Evolutionary conservation across 1,140 invertebrate genomes (phyloP).

Genomic region (Grapholita molesta): DNA sequence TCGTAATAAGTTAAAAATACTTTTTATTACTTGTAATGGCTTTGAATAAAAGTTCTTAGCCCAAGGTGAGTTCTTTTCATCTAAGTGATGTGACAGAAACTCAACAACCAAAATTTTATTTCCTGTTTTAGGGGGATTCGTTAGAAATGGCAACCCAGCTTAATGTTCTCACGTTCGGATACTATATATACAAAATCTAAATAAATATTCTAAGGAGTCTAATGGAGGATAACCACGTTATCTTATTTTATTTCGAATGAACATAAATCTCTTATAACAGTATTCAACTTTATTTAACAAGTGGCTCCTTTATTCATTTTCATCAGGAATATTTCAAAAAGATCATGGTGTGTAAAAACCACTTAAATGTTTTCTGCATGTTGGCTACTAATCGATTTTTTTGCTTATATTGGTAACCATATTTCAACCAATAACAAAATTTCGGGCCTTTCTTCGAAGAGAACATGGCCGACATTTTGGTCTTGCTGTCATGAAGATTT

Average conservation of each 20-base stretch:
- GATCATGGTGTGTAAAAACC: neutral
- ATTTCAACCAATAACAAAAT: constrained; percentile 56
- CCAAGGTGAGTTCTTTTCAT: too few species aligned
- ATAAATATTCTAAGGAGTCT: neutral
- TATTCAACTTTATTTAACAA: too few species aligned
- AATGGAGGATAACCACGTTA: too few species aligned
- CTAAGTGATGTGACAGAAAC: neutral
- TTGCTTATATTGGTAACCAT: constrained; percentile 37
- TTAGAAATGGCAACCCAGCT: neutral
- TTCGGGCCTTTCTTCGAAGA: constrained; percentile 59
- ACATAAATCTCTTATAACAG: too few species aligned
- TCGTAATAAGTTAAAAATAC: too few species aligned
- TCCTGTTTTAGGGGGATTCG: neutral
- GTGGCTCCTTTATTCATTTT: neutral
- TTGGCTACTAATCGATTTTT: constrained; percentile 46
- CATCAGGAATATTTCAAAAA: too few species aligned
- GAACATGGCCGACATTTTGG: constrained; percentile 78
- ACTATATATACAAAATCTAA: neutral
- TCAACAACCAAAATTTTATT: neutral
- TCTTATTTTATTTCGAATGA: too few species aligned
- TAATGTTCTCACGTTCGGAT: neutral
- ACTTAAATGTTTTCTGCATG: constrained; percentile 5
- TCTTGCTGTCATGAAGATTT: constrained; percentile 77
- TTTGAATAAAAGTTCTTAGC: too few species aligned
- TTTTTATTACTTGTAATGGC: too few species aligned